Conservation (phyloP, 2,888 invertebrate genomes). For the Drosophila nr. perissopoda region DNA sequence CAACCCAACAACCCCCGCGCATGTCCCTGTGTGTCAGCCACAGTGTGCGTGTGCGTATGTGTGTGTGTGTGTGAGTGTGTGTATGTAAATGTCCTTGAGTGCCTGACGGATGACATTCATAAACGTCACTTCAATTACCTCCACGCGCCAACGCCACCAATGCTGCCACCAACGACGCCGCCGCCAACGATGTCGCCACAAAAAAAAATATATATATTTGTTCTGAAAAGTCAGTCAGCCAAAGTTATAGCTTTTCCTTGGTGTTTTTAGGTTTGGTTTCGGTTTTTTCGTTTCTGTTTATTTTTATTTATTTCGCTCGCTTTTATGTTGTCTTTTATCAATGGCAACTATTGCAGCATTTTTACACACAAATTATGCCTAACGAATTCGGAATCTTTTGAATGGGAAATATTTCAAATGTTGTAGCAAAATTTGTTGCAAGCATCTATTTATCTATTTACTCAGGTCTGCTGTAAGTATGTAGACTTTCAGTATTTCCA, state of each 20-base stretch:
- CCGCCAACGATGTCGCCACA: slow-evolving; percentile 52
- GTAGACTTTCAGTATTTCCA: neutral
- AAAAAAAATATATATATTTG: slow-evolving; percentile 33
- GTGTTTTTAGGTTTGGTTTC: slow-evolving; percentile 22
- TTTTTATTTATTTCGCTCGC: slow-evolving; percentile 6
- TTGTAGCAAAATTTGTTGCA: neutral
- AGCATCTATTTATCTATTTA: neutral
- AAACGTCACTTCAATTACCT: slow-evolving; percentile 83
- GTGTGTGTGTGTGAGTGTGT: slow-evolving; percentile 31
- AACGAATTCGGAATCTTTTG: neutral
- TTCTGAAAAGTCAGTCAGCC: slow-evolving; percentile 71
- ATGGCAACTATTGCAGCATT: slow-evolving; percentile 15
- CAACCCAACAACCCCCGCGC: slow-evolving; percentile 61
- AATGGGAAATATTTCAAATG: neutral
- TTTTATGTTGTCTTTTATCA: slow-evolving; percentile 12
- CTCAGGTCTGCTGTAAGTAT: neutral
- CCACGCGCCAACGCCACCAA: slow-evolving; percentile 74
- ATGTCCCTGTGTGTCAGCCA: slow-evolving; percentile 28
- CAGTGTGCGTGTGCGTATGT: slow-evolving; percentile 16
- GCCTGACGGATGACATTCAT: slow-evolving; percentile 82
- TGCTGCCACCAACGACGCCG: slow-evolving; percentile 36
- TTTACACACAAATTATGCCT: slow-evolving; percentile 4
- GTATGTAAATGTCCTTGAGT: slow-evolving; percentile 79
- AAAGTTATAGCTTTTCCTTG: slow-evolving; percentile 56
- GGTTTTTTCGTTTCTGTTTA: slow-evolving; percentile 11